These are phyloP conservation scores for Drosophila jambulina DNA, from an alignment of 1,140 invertebrate genomes.

Conservation along the genomic window DNA sequence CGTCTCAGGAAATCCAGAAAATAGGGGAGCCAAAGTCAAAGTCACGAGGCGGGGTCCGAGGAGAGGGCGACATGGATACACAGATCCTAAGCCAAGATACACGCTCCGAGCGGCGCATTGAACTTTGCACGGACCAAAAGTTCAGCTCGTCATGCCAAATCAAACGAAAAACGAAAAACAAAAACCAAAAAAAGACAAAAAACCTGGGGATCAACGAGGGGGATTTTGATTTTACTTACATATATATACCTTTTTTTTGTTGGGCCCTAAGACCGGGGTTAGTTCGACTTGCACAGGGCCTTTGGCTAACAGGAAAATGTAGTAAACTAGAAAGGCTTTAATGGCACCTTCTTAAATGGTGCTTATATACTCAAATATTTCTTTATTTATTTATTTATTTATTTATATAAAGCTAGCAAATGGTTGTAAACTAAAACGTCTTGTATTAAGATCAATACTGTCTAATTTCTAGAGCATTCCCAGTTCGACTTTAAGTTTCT, in stretches of 20 bases:
- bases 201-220: slow-evolving; percentile 16
- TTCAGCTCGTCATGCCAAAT: slow-evolving; percentile 64
- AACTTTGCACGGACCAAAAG: slow-evolving; percentile 73
- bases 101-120: slow-evolving; percentile 54
- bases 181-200: not conserved
- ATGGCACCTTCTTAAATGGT: no score
- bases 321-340: not conserved
- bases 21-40: slow-evolving; percentile 54
- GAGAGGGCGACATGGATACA: slow-evolving; percentile 7
- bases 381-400: no score
- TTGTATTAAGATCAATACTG: no score
- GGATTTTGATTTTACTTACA: slow-evolving; percentile 38
- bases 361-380: no score
- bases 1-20: slow-evolving; percentile 38
- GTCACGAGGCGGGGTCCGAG: slow-evolving; percentile 2
- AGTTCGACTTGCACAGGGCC: not conserved
- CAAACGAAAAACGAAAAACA: slow-evolving; percentile 36
- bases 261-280: not conserved
- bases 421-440: no score
- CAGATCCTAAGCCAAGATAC: slow-evolving; percentile 22
- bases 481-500: not conserved
- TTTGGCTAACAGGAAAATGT: not conserved
- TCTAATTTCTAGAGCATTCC: slow-evolving; percentile 22
- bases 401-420: no score
- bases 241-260: slow-evolving; percentile 9